Evolutionary conservation across 1,140 invertebrate species (phyloP).

Genomic region (Marisa cornuarietis): DNA sequence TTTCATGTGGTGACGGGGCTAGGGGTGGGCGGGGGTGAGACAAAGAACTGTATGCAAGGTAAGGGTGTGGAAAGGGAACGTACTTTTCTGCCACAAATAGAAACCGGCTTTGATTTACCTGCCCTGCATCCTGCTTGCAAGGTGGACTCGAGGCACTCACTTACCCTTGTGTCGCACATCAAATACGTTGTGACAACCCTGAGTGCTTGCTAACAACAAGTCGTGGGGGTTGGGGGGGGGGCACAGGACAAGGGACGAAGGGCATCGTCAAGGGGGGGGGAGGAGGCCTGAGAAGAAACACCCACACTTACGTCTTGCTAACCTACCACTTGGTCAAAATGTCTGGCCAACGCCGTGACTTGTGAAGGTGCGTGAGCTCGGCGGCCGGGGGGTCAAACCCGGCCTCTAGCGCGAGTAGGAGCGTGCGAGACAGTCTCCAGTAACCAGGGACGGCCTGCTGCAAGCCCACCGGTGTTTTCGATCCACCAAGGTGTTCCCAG

Average conservation of each 20-base stretch:
- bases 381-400: neutral
- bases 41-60: neutral
- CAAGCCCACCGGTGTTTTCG: constrained; percentile 5
- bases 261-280: no score
- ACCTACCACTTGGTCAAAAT: constrained; percentile 24
- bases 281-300: constrained; percentile 7
- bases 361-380: neutral
- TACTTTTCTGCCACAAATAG: no score
- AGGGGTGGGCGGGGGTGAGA: neutral
- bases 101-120: no score
- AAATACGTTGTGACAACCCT: no score
- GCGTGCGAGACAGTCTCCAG: neutral
- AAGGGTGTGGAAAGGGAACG: no score
- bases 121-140: no score
- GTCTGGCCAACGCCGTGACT: neutral
- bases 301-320: constrained; percentile 23
- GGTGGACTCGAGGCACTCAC: no score
- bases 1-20: neutral
- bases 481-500: constrained; percentile 1
- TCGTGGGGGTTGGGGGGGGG: no score
- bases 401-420: constrained; percentile 1
- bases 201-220: no score
- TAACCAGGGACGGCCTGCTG: no score
- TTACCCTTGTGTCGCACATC: no score
- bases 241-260: no score